Evolutionary conservation across 2,797 vertebrate genomes (phyloP), one percentile per base, ranked within the genome.

Genomic region (Micromesistius poutassou): DNA sequence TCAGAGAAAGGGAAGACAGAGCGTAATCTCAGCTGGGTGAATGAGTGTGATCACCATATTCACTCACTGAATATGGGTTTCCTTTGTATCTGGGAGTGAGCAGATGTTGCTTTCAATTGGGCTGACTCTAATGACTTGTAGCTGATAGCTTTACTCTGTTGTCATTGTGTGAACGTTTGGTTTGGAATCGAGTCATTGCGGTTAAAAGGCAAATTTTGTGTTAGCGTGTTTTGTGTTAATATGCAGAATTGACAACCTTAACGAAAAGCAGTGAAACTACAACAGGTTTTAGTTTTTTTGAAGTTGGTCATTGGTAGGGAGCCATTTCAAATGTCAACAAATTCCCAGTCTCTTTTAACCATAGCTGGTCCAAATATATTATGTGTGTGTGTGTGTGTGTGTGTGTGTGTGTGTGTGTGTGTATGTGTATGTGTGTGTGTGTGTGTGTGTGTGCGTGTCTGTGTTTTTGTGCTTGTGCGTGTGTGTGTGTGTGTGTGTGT

Each of bases 1-100:
- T 74, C 75, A 77, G 31, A 40, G 16, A 68, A 62, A 62, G 80
- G 74, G 86, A 83, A 82, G 78, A 50, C 31, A 9, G 46, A 19
- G 66, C 74, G 66, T 86, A 86, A 86, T 86, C 83, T 73, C 77
- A n/a, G 77, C 76, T 74, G 72, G 81, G 80, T 83, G 84, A 88
- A 88, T 87, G 80, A 82, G 79, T 74, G 68, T 77, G 76, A 83
- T 83, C 68, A 76, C 77, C 38, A 78, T 77, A 83, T 83, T 84
- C 73, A 70, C 19, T 36, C 25, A 13, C 35, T 73, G 36, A 55
- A 28, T 42, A 75, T 77, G 19, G 66, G 75, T 83, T 75, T 82
- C 30, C 75, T 85, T 81, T 85, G 72, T 75, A 71, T 71, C 25
- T 71, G 25, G n/a, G 71, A 81, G 35, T 77, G 81, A 80, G 83